Percentiles rank a stretch among this genome's conserved stretches.
These are phyloP conservation scores for Mormyrops attenuatus DNA, from an alignment of 2,797 vertebrate species.

Conservation along the genomic window DNA sequence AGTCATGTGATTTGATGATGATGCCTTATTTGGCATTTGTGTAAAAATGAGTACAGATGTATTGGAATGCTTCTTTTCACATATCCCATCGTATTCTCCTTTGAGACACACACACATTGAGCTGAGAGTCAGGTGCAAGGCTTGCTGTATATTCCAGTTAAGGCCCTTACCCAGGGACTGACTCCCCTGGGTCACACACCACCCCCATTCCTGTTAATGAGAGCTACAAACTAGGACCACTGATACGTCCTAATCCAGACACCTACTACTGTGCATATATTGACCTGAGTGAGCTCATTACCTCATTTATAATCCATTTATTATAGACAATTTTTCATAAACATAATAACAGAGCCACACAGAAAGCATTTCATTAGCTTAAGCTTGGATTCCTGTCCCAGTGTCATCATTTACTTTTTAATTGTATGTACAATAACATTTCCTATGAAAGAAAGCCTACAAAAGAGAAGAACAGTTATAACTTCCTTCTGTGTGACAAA, in stretches of 20 bases:
- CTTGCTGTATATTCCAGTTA: not conserved
- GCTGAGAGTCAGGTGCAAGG: not conserved
- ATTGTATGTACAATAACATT: not conserved
- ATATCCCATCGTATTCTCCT: not conserved
- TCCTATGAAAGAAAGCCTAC: not conserved
- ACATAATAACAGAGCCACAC: not conserved
- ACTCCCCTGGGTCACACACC: not conserved
- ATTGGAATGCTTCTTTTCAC: not conserved
- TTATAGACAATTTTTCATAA: not conserved
- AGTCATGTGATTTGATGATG: not conserved
- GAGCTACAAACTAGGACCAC: not conserved
- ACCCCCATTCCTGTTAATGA: not conserved
- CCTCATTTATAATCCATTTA: not conserved
- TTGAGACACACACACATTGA: not conserved
- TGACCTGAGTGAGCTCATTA: not conserved
- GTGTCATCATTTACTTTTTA: not conserved
- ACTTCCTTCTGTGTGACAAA: not conserved
- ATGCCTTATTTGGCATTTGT: not conserved
- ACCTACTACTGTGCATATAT: not conserved
- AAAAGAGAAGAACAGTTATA: not conserved
- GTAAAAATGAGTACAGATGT: not conserved
- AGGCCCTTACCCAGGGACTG: not conserved
- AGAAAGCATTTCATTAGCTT: not conserved
- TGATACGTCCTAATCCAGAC: not conserved
- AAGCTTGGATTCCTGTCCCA: not conserved